Percentiles rank a stretch among this genome's conserved stretches.
Evolutionary conservation across 2,888 invertebrate species (phyloP).

Genomic region (Argyresthia albistria): DNA sequence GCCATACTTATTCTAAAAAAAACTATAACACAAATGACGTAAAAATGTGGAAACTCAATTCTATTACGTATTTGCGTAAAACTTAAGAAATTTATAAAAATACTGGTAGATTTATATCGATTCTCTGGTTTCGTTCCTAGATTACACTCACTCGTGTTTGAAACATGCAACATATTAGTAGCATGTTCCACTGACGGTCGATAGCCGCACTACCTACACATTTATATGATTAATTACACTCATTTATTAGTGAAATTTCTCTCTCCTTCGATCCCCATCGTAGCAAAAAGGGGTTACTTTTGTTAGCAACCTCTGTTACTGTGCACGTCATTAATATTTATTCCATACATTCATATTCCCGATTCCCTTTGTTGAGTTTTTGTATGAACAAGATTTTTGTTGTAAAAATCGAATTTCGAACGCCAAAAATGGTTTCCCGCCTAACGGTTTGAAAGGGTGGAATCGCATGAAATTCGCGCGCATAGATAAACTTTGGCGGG

Average conservation of each 20-base stretch:
- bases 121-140: too few species aligned
- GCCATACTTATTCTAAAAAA: too few species aligned
- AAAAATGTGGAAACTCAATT: too few species aligned
- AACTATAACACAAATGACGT: too few species aligned
- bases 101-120: too few species aligned
- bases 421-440: too few species aligned
- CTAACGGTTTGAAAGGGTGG: not conserved
- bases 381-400: not conserved
- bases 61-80: too few species aligned
- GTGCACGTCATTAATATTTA: constrained; percentile 59
- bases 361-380: not conserved
- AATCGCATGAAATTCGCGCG: not conserved
- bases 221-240: constrained; percentile 64
- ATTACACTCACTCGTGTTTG: not conserved
- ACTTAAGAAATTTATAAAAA: too few species aligned
- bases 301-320: constrained; percentile 16
- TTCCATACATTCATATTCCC: constrained; percentile 20
- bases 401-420: not conserved
- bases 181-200: not conserved
- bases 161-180: not conserved
- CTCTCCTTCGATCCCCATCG: constrained; percentile 34
- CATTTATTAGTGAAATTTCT: constrained; percentile 64
- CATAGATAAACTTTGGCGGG: not conserved
- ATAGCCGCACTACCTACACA: constrained; percentile 15
- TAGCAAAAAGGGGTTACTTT: constrained; percentile 54